These are phyloP conservation scores for Dimorphilus gyrociliatus DNA, from an alignment of 2,888 invertebrate species.

Conservation along the genomic window DNA sequence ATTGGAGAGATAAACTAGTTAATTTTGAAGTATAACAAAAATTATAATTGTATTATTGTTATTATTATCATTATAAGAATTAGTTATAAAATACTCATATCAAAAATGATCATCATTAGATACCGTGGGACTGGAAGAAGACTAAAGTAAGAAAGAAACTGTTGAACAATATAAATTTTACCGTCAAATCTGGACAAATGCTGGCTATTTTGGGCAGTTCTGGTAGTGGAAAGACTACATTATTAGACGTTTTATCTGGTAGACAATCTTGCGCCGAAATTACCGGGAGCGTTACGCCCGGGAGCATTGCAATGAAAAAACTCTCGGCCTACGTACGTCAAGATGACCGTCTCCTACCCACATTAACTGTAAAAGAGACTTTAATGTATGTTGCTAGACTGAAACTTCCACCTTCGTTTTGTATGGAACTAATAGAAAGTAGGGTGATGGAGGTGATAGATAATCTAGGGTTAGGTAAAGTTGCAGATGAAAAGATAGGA, in stretches of 20 bases:
- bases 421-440: constrained; percentile 56
- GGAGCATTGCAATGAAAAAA: constrained; percentile 32
- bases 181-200: constrained; percentile 20
- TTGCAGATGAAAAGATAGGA: constrained; percentile 47
- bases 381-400: constrained; percentile 31
- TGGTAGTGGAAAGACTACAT: constrained; percentile 71
- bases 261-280: constrained; percentile 58
- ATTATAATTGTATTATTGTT: too few relatives aligned
- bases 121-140: too few relatives aligned
- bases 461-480: constrained; percentile 78
- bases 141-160: too few relatives aligned
- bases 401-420: constrained; percentile 38
- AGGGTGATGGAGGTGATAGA: too few relatives aligned
- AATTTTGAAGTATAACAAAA: too few relatives aligned
- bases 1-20: too few relatives aligned
- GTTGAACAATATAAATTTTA: constrained; percentile 20
- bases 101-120: too few relatives aligned
- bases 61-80: too few relatives aligned
- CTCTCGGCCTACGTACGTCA: constrained; percentile 70
- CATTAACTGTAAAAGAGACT: constrained; percentile 65
- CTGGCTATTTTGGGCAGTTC: constrained; percentile 26
- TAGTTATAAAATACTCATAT: too few relatives aligned
- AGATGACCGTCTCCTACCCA: constrained; percentile 62
- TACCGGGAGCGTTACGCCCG: constrained; percentile 66
- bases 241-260: constrained; percentile 82